Base-by-base conservation (phyloP, 2,113 vertebrate genomes). In the Anas platyrhynchos region DNA sequence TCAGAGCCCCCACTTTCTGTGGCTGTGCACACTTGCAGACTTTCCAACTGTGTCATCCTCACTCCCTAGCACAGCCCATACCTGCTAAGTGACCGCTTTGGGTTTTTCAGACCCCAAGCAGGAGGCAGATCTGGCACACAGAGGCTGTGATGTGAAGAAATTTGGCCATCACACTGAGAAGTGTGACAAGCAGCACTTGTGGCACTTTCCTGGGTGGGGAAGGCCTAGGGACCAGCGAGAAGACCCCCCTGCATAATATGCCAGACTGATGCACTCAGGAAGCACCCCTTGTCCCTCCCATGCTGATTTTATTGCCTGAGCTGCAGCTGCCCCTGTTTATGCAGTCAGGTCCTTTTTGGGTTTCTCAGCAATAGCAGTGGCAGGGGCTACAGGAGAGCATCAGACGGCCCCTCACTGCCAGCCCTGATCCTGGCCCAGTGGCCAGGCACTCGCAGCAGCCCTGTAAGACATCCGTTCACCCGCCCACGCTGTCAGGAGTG, bases 321-420 rank as follows among this genome's bases (percentile, higher is more conserved):
- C 25, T 3, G 1, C 0, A 0, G 36, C 67, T 61, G 59, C 32
- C 63, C 72, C 81, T 71, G 55, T 81, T 48, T 5, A 0, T 0
- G 3, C 50, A 62, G 68, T 44, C 8, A 5, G 21, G 43, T 61
- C 52, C 22, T 69, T 74, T 50, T 29, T 17, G 75, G 54, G 29
- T 43, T 61, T 44, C 58, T 48, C 48, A 58, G 27, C 1, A 1
- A 3, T 2, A 58, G 26, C 0, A 14, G 72, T 26, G 46, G 32
- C 15, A 29, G 34, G 21, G 5, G 1, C 62, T 41, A 29, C 27
- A 12, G 14, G 31, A 31, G 29, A 15, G 71, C 31, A 2, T 25
- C n/a, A 68, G 32, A 2, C 1, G 34, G 29, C 7, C 43, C 69
- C 56, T 13, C 56, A 29, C 1, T 15, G 2, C 43, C 32, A 81